phyloP scores from a whole-genome alignment of 2,888 invertebrate genomes.

The Melolontha melolontha region DNA sequence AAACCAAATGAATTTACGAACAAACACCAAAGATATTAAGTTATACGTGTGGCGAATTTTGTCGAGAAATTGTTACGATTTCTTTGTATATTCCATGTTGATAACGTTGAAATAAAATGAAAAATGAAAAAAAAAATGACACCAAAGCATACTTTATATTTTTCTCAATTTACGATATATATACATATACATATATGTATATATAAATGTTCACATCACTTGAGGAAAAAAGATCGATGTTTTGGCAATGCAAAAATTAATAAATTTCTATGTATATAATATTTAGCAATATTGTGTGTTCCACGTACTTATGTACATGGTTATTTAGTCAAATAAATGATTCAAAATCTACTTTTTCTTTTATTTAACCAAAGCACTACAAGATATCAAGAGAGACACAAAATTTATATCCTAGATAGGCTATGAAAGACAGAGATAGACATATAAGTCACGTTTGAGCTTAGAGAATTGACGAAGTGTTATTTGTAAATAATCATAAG shows the following conservation, averaged over 20 bases:
- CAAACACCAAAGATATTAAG: constrained; percentile 28
- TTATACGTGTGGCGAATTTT: constrained; percentile 4
- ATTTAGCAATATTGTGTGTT: constrained; percentile 48
- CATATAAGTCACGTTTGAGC: too few relatives aligned
- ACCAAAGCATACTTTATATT: constrained; percentile 37
- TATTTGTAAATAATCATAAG: too few relatives aligned
- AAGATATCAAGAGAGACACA: too few relatives aligned
- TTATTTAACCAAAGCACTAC: not conserved
- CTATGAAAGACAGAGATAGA: too few relatives aligned
- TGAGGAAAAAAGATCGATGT: constrained; percentile 25
- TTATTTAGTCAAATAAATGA: constrained; percentile 48
- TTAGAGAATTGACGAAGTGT: too few relatives aligned
- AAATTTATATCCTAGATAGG: too few relatives aligned
- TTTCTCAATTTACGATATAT: constrained; percentile 27
- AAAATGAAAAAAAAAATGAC: constrained; percentile 7
- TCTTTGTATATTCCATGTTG: constrained; percentile 37
- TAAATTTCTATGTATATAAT: constrained; percentile 47
- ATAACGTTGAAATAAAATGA: constrained; percentile 20
- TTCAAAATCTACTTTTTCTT: constrained; percentile 15
- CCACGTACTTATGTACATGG: constrained; percentile 48
- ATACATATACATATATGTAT: too few relatives aligned
- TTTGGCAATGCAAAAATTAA: constrained; percentile 25
- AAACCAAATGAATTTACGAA: constrained; percentile 21
- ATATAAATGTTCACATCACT: constrained; percentile 19
- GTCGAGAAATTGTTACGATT: constrained; percentile 16